Base-by-base conservation (phyloP, 1,140 invertebrate genomes). In the Drosophila kurseongensis region DNA sequence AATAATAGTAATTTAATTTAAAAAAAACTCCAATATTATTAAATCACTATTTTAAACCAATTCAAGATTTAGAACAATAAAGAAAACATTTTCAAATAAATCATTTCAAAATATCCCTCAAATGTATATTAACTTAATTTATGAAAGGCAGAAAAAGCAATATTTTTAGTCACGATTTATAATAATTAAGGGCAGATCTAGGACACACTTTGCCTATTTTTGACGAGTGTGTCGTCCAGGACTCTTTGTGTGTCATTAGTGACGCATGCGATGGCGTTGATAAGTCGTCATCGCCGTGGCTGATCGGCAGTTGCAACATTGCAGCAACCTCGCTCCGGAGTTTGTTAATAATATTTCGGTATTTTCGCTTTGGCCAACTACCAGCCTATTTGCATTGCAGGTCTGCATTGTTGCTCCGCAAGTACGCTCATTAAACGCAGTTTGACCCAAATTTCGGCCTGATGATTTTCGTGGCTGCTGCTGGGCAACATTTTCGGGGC, bases 401-500 rank as follows among this genome's bases (percentile, higher is more conserved):
- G 51, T 32, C 48, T 29, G 57, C 36, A 18, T 57, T 35, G 55
- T 32, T 44, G 36, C 55, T 40, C 41, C 48, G 67, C 55, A 71
- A 54, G 42, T 63, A 45, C 60, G 54, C 73, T 75, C 71, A 76
- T 83, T 79, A 68, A 73, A 74, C 76, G 76, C 67, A 74, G 44
- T 71, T 80, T 88, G 84, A 88, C 84, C 84, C 48, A 90, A 80
- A 89, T 88, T 71, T 69, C 65, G 27, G 27, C 16, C 16, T 68
- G 52, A 78, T 83, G 83, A 76, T 83, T 88, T 86, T 86, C 79
- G 78, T 81, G 60, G 76, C 50, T 72, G 81, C 69, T 79, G 83
- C 58, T 86, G 75, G 60, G 61, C 75, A 59, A 52, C 42, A 52
- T 74, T 84, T 76, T 63, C 6, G 60, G 50, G 62, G 62, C 50